Conservation (phyloP, 2,888 invertebrate species). For the Noctua janthe region DNA sequence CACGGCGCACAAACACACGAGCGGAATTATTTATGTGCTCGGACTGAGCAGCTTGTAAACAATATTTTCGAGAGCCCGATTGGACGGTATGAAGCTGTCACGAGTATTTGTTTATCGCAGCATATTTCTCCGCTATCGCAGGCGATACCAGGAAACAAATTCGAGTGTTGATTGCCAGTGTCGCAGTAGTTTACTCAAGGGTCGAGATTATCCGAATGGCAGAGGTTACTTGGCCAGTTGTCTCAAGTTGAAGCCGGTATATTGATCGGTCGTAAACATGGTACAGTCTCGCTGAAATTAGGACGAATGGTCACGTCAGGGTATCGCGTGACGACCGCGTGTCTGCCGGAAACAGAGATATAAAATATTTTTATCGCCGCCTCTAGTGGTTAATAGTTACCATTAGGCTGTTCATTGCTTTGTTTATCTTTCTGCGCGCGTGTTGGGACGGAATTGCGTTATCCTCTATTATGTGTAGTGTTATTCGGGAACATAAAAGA, state of each 20-base stretch:
- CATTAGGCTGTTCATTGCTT: slow-evolving; percentile 80
- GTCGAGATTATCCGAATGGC: slow-evolving; percentile 51
- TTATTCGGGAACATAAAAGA: slow-evolving; percentile 56
- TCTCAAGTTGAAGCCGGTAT: slow-evolving; percentile 65
- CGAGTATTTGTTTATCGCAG: slow-evolving; percentile 55
- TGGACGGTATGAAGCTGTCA: slow-evolving; percentile 41
- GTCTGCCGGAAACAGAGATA: slow-evolving; percentile 75
- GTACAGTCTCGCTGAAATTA: slow-evolving; percentile 74
- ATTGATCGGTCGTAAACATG: slow-evolving; percentile 71
- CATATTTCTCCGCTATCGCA: slow-evolving; percentile 49
- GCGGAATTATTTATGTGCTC: slow-evolving; percentile 67
- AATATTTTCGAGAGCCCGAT: slow-evolving; percentile 50
- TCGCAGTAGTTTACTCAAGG: slow-evolving; percentile 46
- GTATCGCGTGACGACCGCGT: slow-evolving; percentile 79
- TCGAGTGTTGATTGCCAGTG: slow-evolving; percentile 54
- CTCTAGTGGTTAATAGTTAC: slow-evolving; percentile 80
- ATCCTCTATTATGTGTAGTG: slow-evolving; percentile 53
- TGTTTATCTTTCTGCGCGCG: slow-evolving; percentile 76
- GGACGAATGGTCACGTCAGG: slow-evolving; percentile 78
- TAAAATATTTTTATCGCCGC: slow-evolving; percentile 85
- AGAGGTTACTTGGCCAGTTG: slow-evolving; percentile 55
- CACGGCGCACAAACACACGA: slow-evolving; percentile 62
- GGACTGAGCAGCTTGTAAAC: slow-evolving; percentile 55
- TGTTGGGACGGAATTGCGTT: slow-evolving; percentile 60
- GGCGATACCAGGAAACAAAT: slow-evolving; percentile 51